phyloP scores from a whole-genome alignment of 2,888 invertebrate species.

The Phorcus lineatus region DNA sequence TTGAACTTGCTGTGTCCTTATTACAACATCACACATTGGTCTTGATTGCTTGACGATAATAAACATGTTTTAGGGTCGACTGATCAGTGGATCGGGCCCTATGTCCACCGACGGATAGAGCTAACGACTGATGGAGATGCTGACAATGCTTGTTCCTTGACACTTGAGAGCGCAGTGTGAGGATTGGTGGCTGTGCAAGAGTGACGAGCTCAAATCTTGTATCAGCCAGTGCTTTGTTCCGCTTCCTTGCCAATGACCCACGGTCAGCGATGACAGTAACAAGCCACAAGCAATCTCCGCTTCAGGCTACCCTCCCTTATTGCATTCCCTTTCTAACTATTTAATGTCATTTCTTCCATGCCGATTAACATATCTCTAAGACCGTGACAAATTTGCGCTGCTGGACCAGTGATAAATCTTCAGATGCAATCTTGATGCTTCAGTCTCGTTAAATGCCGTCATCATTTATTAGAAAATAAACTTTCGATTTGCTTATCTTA shows the following conservation, averaged over 20 bases:
- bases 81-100: too few relatives aligned
- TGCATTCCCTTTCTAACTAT: background rate
- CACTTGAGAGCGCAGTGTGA: too few relatives aligned
- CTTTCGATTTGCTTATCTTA: constrained; percentile 7
- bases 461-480: constrained; percentile 19
- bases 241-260: background rate
- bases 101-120: too few relatives aligned
- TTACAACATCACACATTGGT: too few relatives aligned
- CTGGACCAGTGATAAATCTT: background rate
- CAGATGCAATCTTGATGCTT: background rate
- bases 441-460: background rate
- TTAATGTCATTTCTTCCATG: background rate
- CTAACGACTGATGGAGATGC: too few relatives aligned
- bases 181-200: too few relatives aligned
- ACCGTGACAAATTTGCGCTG: constrained; percentile 17
- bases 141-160: too few relatives aligned
- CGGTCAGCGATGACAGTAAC: background rate
- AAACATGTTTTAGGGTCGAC: too few relatives aligned
- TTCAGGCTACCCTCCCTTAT: too few relatives aligned
- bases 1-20: too few relatives aligned
- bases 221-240: background rate
- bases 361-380: background rate
- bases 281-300: background rate
- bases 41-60: too few relatives aligned
- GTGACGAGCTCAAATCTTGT: background rate